A percentile compares a stretch with the other conserved stretches of the same genome.
Evolutionary conservation across 2,113 vertebrate genomes (phyloP).

Genomic region (Phrynosoma platyrhinos): DNA sequence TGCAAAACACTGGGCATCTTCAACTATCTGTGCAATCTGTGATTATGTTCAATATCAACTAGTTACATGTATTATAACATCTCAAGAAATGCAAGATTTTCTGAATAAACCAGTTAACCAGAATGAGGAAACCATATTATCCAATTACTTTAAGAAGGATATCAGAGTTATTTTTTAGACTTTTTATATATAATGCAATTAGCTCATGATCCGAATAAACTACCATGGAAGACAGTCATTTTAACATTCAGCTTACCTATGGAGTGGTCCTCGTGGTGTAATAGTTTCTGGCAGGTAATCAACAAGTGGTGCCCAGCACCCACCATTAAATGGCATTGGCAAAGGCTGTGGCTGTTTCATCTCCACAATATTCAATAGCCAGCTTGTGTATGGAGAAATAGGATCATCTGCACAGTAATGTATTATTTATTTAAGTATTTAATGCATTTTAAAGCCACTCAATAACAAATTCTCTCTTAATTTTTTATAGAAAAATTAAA

Average conservation of each 20-base stretch:
- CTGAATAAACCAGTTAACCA: conserved; percentile 13
- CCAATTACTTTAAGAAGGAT: neutral
- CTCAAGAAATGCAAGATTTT: neutral
- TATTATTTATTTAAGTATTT: conserved; percentile 14
- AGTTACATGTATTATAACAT: neutral
- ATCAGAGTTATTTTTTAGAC: neutral
- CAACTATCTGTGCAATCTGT: neutral
- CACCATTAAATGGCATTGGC: conserved; percentile 96
- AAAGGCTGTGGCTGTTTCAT: conserved; percentile 92
- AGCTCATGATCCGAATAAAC: neutral
- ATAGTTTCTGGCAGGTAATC: conserved; percentile 98
- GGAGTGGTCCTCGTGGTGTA: conserved; percentile 92
- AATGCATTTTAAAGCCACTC: neutral
- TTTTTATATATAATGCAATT: neutral
- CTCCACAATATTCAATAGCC: conserved; percentile 92
- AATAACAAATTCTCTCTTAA: neutral
- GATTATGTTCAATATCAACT: neutral
- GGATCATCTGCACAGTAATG: conserved; percentile 84
- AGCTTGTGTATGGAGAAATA: conserved; percentile 92
- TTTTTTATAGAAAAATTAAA: neutral
- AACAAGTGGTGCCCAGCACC: conserved; percentile 97
- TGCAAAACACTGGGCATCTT: too few relatives aligned
- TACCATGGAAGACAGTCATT: neutral
- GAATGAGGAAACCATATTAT: neutral
- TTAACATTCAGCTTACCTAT: conserved; percentile 81